These are phyloP conservation scores for Amblyopsis hoosieri DNA, from an alignment of 2,797 vertebrate species.

Conservation along the genomic window DNA sequence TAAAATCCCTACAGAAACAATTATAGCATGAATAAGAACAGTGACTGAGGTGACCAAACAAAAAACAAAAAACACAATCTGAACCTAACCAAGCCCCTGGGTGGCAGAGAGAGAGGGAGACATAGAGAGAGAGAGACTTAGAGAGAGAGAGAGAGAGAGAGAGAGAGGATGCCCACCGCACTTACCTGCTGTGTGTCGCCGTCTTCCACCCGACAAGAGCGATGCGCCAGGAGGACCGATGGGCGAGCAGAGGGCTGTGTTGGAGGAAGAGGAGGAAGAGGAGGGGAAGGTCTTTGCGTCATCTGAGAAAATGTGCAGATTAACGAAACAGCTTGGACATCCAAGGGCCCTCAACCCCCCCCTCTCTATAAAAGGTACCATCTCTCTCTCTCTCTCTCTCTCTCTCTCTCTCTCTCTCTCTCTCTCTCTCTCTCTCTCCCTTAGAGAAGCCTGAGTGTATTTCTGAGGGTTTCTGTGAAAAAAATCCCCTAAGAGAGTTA, in stretches of 20 bases:
- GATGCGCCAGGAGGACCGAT: slow-evolving; percentile 59
- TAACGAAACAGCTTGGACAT: slow-evolving; percentile 74
- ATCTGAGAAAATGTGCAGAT: slow-evolving; percentile 81
- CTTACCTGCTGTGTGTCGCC: slow-evolving; percentile 72
- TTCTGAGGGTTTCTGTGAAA: slow-evolving; percentile 5
- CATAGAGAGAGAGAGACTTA: no score
- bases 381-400: no score
- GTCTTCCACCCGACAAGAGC: slow-evolving; percentile 64
- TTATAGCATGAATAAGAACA: no score
- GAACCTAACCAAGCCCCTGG: no score
- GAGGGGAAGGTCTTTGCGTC: slow-evolving; percentile 70
- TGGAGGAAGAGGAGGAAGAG: slow-evolving; percentile 37
- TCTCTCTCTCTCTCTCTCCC: slow-evolving; percentile 17
- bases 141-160: no score
- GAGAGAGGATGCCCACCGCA: no score
- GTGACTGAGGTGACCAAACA: no score
- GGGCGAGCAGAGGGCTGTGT: slow-evolving; percentile 39
- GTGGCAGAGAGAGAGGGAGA: no score
- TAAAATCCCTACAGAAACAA: no score
- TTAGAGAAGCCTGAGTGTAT: slow-evolving; percentile 14
- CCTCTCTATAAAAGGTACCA: neutral
- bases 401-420: no score
- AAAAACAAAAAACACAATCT: no score
- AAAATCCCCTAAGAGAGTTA: no score
- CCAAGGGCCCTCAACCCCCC: slow-evolving; percentile 40